Evolutionary conservation across 2,113 vertebrate genomes (phyloP), one percentile per base, ranked within the genome.

Genomic region (Scopus umbretta): DNA sequence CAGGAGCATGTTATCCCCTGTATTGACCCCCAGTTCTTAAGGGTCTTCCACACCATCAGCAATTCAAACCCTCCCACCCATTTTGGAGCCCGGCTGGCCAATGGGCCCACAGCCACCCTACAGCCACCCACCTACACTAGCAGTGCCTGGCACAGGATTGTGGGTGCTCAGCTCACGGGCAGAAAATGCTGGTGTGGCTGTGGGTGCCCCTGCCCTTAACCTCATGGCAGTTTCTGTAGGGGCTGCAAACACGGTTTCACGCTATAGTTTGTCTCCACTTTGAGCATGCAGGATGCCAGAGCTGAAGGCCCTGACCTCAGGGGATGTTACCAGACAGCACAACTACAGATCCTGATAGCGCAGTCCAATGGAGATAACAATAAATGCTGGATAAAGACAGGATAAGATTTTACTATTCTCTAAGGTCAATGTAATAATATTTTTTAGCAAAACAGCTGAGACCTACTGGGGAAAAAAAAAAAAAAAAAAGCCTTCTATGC

Each of bases 361-460:
- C 6, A 71, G 53, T 58, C 81, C 53, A 32, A 2, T 38, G 27
- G 43, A 66, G 32, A 80, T 78, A 61, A 42, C 45, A 86, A 58
- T 32, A 86, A 86, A 76, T 63, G 68, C 52, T 89, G 61, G 29
- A 86, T 86, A 82, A 94, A 95, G 55, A 66, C 6, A 72, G 43
- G 86, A 56, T 52, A 91, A 84, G 47, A 79, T 85, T 74, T 86
- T 85, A 87, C 61, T 71, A 26, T 79, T 82, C 18, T 58, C 66
- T 16, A 75, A 63, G 68, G 62, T 88, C 36, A 65, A 5, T 9
- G 17, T 30, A 84, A 80, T 66, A 43, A 70, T 94, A n/a, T 96
- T 92, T 87, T 53, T 86, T 88, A 65, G 61, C 47, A 92, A 96
- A 95, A 90, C 62, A 96, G 58, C 58, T 87, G 76, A 87, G 73